A percentile compares a stretch with the other conserved stretches of the same genome.
Conservation (phyloP, 2,797 vertebrate species). For the Melanotaenia nigrans region DNA sequence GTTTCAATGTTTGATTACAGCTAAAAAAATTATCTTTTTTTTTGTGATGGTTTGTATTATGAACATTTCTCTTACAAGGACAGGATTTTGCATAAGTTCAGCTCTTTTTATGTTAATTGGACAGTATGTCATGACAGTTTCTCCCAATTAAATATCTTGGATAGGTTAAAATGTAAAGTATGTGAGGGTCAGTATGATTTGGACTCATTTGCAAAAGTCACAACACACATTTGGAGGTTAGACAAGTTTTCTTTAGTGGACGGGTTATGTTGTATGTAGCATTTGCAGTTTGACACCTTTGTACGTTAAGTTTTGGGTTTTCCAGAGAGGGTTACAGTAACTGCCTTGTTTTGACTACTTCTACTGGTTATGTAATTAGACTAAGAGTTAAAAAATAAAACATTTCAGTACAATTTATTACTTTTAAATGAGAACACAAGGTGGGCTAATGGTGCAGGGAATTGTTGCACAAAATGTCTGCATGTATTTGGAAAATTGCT, state of each 20-base stretch:
- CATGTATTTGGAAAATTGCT: not conserved
- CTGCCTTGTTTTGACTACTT: constrained; percentile 11
- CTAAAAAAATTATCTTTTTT: not conserved
- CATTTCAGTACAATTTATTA: constrained; percentile 25
- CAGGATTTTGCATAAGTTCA: not conserved
- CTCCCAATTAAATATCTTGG: constrained; percentile 38
- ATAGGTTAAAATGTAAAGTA: constrained; percentile 35
- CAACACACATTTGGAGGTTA: not conserved
- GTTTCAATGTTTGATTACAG: constrained; percentile 27
- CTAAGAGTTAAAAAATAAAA: constrained; percentile 16
- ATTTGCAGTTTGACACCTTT: constrained; percentile 43
- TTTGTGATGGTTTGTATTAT: no score
- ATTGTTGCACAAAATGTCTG: not conserved
- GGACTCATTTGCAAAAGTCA: constrained; percentile 24
- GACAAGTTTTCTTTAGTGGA: constrained; percentile 26
- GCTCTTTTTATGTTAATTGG: constrained; percentile 13
- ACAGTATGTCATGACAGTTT: constrained; percentile 1
- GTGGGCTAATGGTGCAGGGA: constrained; percentile 21
- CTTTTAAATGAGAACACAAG: constrained; percentile 13
- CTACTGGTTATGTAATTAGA: not conserved
- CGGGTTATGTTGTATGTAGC: constrained; percentile 27
- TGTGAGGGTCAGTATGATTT: constrained; percentile 8
- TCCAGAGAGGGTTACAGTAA: constrained; percentile 17
- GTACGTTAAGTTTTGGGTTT: constrained; percentile 19
- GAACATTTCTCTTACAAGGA: no score